Conservation (phyloP, 1,140 invertebrate genomes). For the Dreissena rostriformis region DNA sequence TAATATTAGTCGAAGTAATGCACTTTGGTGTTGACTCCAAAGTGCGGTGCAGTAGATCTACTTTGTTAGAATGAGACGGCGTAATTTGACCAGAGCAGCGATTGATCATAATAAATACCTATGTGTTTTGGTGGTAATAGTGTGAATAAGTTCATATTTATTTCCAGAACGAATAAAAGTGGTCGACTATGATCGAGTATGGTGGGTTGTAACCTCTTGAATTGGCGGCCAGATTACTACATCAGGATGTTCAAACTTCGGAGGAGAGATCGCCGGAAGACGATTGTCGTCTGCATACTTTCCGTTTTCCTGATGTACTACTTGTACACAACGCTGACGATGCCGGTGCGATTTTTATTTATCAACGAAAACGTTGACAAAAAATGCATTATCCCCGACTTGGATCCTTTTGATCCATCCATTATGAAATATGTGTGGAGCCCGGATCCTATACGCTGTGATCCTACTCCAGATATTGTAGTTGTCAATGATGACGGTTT, state of each 20-base stretch:
- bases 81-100: too few species aligned
- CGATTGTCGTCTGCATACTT: not conserved
- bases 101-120: too few species aligned
- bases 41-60: too few species aligned
- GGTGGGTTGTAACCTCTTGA: too few species aligned
- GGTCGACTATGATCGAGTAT: too few species aligned
- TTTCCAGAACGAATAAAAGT: too few species aligned
- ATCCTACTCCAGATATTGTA: slow-evolving; percentile 80
- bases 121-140: too few species aligned
- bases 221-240: too few species aligned
- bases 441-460: slow-evolving; percentile 84
- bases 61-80: too few species aligned
- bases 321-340: slow-evolving; percentile 32
- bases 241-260: not conserved
- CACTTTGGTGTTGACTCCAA: too few species aligned
- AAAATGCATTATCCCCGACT: slow-evolving; percentile 90
- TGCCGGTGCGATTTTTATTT: slow-evolving; percentile 54
- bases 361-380: slow-evolving; percentile 47
- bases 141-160: too few species aligned
- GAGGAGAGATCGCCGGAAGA: slow-evolving; percentile 1
- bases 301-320: slow-evolving; percentile 11
- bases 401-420: slow-evolving; percentile 87
- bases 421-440: slow-evolving; percentile 85
- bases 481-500: slow-evolving; percentile 68
- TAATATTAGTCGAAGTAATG: too few species aligned